A percentile compares a stretch with the other conserved stretches of the same genome.
phyloP scores from a whole-genome alignment of 1,140 invertebrate species.

The Aporrectodea caliginosa region DNA sequence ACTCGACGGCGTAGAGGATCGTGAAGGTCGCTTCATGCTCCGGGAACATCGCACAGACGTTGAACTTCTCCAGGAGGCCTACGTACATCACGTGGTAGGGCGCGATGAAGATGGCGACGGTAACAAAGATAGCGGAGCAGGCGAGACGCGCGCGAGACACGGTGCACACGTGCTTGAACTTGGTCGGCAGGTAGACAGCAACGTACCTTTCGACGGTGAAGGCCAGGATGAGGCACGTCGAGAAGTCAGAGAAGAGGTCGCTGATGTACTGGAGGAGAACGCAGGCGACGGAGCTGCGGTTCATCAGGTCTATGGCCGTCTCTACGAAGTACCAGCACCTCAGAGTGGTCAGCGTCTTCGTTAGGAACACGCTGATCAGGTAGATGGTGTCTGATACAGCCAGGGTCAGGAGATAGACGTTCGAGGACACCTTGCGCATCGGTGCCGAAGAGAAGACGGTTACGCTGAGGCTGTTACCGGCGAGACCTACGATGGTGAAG shows the following conservation, averaged over 20 bases:
- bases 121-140: not conserved
- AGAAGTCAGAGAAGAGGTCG: slow-evolving; percentile 26
- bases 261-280: slow-evolving; percentile 23
- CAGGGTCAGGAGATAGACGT: slow-evolving; percentile 30
- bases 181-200: slow-evolving; percentile 13
- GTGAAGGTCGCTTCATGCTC: not conserved
- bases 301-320: slow-evolving; percentile 15
- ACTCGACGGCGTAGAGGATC: slow-evolving; percentile 17
- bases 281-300: slow-evolving; percentile 22
- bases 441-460: slow-evolving; percentile 5
- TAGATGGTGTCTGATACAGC: slow-evolving; percentile 31
- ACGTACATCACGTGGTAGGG: slow-evolving; percentile 11
- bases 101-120: slow-evolving; percentile 3
- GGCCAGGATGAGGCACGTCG: slow-evolving; percentile 21
- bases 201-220: slow-evolving; percentile 26
- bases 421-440: slow-evolving; percentile 28
- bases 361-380: slow-evolving; percentile 23
- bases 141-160: slow-evolving; percentile 10
- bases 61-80: not conserved
- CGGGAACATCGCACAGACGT: not conserved
- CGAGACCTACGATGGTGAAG: slow-evolving; percentile 5
- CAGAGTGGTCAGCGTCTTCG: slow-evolving; percentile 22
- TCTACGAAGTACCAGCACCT: slow-evolving; percentile 27
- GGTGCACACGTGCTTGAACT: slow-evolving; percentile 23
- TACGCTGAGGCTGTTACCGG: slow-evolving; percentile 19